Evolutionary conservation across 1,140 invertebrate species (phyloP).

Genomic region (Phocides pigmalion): DNA sequence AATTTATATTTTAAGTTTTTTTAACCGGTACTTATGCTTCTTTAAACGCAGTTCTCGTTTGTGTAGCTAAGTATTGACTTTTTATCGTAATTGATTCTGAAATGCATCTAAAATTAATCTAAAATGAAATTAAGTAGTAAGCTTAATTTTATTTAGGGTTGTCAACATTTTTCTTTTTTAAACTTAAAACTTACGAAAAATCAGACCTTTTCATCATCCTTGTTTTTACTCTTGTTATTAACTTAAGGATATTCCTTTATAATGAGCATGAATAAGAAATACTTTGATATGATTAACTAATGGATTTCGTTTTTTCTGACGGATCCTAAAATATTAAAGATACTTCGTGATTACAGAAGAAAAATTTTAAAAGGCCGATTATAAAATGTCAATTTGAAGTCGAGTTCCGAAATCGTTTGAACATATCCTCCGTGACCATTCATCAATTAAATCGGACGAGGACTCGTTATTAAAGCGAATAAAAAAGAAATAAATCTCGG

Average conservation of each 20-base stretch:
- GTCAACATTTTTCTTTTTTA: neutral
- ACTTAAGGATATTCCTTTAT: too few relatives aligned
- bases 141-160: too few relatives aligned
- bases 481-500: constrained; percentile 76
- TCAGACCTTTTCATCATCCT: too few relatives aligned
- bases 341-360: constrained; percentile 13
- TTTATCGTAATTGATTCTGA: too few relatives aligned
- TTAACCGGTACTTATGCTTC: constrained; percentile 5
- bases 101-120: too few relatives aligned
- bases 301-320: neutral
- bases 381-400: constrained; percentile 42
- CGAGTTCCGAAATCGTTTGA: constrained; percentile 66
- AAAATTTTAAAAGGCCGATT: constrained; percentile 25
- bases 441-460: constrained; percentile 79
- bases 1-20: constrained; percentile 40
- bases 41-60: neutral
- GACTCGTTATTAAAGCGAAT: constrained; percentile 74
- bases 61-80: too few relatives aligned
- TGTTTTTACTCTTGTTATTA: too few relatives aligned
- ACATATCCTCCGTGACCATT: constrained; percentile 73
- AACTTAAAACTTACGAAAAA: too few relatives aligned
- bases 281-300: too few relatives aligned
- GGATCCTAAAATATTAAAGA: neutral
- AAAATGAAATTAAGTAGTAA: too few relatives aligned
- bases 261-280: too few relatives aligned